These are phyloP conservation scores for Antennarius maculatus DNA, from an alignment of 2,797 vertebrate species.

Conservation along the genomic window DNA sequence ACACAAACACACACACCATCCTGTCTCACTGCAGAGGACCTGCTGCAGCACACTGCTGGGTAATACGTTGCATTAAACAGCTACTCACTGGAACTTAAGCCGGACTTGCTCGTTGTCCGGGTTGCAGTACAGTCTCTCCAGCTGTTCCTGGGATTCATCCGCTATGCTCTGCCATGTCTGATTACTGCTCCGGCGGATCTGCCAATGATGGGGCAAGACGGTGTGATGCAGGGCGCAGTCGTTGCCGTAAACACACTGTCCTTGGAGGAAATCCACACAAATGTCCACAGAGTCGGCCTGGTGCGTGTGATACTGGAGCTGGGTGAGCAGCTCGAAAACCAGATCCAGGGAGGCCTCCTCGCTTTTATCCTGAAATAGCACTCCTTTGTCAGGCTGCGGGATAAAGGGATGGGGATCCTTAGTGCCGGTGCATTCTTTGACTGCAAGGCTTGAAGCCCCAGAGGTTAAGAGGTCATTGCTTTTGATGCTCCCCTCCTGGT, in stretches of 20 bases:
- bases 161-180: constrained; percentile 94
- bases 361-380: constrained; percentile 96
- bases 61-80: constrained; percentile 23
- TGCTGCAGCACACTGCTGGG: neutral
- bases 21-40: constrained; percentile 11
- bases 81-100: constrained; percentile 94
- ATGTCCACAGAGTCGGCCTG: constrained; percentile 92
- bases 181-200: constrained; percentile 87
- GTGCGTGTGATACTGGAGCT: constrained; percentile 97
- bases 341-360: constrained; percentile 97
- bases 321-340: constrained; percentile 96
- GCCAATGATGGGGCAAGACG: constrained; percentile 96
- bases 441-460: constrained; percentile 80
- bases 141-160: constrained; percentile 96
- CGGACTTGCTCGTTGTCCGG: constrained; percentile 97
- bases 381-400: constrained; percentile 76
- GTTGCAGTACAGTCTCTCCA: constrained; percentile 99
- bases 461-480: constrained; percentile 84
- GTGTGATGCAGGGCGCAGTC: constrained; percentile 97
- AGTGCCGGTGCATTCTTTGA: constrained; percentile 76
- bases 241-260: constrained; percentile 90
- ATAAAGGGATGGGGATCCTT: constrained; percentile 58
- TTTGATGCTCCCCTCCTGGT: constrained; percentile 84
- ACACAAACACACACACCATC: neutral
- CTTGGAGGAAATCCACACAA: constrained; percentile 96